Percentiles rank a stretch among this genome's conserved stretches.
phyloP scores from a whole-genome alignment of 1,140 invertebrate species.

The Stegodyphus dumicola region DNA sequence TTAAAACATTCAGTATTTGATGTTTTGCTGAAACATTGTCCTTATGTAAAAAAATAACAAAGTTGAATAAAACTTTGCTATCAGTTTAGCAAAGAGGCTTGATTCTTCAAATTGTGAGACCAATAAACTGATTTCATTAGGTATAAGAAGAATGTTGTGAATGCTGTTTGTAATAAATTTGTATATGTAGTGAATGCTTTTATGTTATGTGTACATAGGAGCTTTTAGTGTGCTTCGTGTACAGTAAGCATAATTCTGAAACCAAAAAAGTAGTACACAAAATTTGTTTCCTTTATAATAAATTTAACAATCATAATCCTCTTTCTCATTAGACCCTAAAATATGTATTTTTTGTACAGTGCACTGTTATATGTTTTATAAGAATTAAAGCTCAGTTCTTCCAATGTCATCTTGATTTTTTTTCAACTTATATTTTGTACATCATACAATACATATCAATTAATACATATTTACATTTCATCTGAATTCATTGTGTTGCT shows the following conservation, averaged over 20 bases:
- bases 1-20: too few relatives aligned
- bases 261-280: slow-evolving; percentile 27
- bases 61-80: too few relatives aligned
- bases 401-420: neutral
- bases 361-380: slow-evolving; percentile 60
- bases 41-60: too few relatives aligned
- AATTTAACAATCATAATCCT: slow-evolving; percentile 34
- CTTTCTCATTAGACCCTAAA: slow-evolving; percentile 32
- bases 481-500: too few relatives aligned
- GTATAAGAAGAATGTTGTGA: neutral
- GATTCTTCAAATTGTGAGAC: slow-evolving; percentile 27
- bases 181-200: slow-evolving; percentile 35
- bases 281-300: slow-evolving; percentile 21
- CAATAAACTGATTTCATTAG: slow-evolving; percentile 30
- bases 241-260: slow-evolving; percentile 11
- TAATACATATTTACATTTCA: too few relatives aligned
- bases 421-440: too few relatives aligned
- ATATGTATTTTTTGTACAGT: slow-evolving; percentile 58
- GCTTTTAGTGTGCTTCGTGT: slow-evolving; percentile 45
- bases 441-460: too few relatives aligned
- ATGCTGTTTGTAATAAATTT: slow-evolving; percentile 26
- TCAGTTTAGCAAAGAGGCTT: slow-evolving; percentile 10
- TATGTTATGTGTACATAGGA: slow-evolving; percentile 49
- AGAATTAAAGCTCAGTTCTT: slow-evolving; percentile 54
- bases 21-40: too few relatives aligned